These are phyloP conservation scores for Eupithecia exiguata DNA, from an alignment of 2,888 invertebrate species.

Conservation along the genomic window DNA sequence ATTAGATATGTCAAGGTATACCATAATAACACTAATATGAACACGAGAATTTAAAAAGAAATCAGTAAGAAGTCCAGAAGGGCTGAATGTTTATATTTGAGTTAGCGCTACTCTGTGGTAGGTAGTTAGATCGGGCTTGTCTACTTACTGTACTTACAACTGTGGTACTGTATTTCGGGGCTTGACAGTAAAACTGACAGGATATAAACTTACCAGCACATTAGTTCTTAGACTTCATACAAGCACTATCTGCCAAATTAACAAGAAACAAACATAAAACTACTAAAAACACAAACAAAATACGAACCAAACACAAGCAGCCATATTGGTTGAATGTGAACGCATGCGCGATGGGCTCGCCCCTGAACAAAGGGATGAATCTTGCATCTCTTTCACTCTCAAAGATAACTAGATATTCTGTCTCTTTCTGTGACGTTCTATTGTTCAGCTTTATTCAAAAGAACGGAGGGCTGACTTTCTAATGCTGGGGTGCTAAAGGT, in stretches of 20 bases:
- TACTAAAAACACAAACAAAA: slow-evolving; percentile 52
- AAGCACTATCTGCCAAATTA: not conserved
- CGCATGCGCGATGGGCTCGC: slow-evolving; percentile 66
- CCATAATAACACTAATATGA: not conserved
- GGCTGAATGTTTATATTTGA: not conserved
- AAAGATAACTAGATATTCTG: slow-evolving; percentile 25
- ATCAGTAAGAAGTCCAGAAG: not conserved
- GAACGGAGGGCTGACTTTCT: slow-evolving; percentile 66
- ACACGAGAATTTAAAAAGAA: not conserved
- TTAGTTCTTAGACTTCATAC: not conserved
- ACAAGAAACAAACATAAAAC: slow-evolving; percentile 14
- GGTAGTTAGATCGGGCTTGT: not conserved
- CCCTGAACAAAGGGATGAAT: slow-evolving; percentile 66
- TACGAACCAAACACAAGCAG: slow-evolving; percentile 64
- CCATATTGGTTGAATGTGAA: slow-evolving; percentile 74
- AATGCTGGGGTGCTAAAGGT: slow-evolving; percentile 51
- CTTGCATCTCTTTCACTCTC: slow-evolving; percentile 53
- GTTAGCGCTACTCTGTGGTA: not conserved
- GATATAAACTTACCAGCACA: not conserved
- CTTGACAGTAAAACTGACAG: not conserved
- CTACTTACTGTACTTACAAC: not conserved
- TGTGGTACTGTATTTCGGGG: not conserved
- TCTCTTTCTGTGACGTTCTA: slow-evolving; percentile 53
- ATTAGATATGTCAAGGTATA: not conserved
- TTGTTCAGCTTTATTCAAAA: slow-evolving; percentile 70